Base-by-base conservation (phyloP, 2,113 vertebrate species). In the Bos indicus region DNA sequence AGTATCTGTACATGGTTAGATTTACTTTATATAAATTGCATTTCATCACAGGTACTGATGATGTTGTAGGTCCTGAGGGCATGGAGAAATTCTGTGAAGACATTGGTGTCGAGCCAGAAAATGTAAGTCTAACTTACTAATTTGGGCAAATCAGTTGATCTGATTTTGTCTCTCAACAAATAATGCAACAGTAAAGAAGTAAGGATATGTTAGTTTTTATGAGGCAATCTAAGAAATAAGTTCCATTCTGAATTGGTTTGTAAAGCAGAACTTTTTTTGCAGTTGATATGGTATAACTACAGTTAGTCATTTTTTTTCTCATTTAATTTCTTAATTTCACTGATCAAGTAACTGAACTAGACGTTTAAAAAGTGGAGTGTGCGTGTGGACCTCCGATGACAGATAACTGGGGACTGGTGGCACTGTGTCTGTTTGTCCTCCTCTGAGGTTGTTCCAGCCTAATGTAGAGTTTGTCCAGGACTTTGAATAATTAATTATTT, bases 71-170 rank as follows among this genome's bases (percentile, higher is more conserved):
- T 94, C 99, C 99, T 86, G 99, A 99, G 98, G 99, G 99, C 92
- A 99, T 99, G 99, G 99, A 99, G 98, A 99, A 99, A 97, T 99
- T 99, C 98, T 99, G 99, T 99, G 99, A 99, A 99, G 99, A 99
- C 98, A 99, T 99, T 96, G 99, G 99, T 97, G 99, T 99, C 46
- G 99, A 99, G 98, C 99, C 99, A 90, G 99, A 99, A 99, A 99
- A 99, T 93, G 99, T 99, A 99, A 99, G 99, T 98, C 95, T 4
- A 16, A 15, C 13, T 98, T 62, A 56, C 2, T 14, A 90, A 90
- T n/a, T 88, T 64, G 7, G 17, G 51, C 56, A 30, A 83, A 36
- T 48, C 59, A 48, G n/a, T 77, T 92, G 54, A 64, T 93, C 52
- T 84, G 52, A 56, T 89, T 84, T 91, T 93, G 57, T 92, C 30